Percentiles rank a stretch among this genome's conserved stretches.
phyloP scores from a whole-genome alignment of 2,113 vertebrate species.

The Chlorocebus sabaeus region DNA sequence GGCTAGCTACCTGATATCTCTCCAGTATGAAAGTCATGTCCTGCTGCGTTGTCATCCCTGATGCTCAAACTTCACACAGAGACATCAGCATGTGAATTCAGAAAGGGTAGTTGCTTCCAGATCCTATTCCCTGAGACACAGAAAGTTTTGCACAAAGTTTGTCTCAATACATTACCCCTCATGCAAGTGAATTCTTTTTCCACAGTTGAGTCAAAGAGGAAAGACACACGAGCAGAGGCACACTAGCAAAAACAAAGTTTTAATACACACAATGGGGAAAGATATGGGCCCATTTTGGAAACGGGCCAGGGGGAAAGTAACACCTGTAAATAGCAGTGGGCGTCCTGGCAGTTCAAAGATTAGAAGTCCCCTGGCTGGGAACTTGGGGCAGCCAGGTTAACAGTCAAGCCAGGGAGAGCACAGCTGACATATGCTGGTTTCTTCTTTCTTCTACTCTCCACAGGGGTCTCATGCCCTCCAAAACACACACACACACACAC shows the following conservation, averaged over 20 bases:
- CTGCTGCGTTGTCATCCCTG: conserved; percentile 5
- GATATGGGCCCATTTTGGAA: not conserved
- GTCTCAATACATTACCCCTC: conserved; percentile 81
- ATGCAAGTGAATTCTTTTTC: conserved; percentile 78
- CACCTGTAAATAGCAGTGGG: not conserved
- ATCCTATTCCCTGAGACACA: conserved; percentile 57
- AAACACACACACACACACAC: no score
- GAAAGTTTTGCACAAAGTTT: conserved; percentile 77
- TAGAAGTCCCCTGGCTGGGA: not conserved
- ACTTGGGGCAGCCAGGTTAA: not conserved
- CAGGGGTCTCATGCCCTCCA: no score
- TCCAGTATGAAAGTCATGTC: not conserved
- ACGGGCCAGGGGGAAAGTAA: not conserved
- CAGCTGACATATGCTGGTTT: no score
- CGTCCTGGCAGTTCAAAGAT: not conserved
- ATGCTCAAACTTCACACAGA: not conserved
- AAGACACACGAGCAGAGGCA: not conserved
- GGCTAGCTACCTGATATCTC: no score
- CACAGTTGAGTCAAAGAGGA: conserved; percentile 79
- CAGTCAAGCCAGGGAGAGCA: not conserved
- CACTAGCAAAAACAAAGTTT: not conserved
- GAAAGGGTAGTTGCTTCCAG: conserved; percentile 56
- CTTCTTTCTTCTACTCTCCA: no score
- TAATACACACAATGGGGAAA: not conserved
- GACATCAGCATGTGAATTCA: conserved; percentile 39